Evolutionary conservation across 2,113 vertebrate species (phyloP).

Genomic region (Pandion haliaetus): DNA sequence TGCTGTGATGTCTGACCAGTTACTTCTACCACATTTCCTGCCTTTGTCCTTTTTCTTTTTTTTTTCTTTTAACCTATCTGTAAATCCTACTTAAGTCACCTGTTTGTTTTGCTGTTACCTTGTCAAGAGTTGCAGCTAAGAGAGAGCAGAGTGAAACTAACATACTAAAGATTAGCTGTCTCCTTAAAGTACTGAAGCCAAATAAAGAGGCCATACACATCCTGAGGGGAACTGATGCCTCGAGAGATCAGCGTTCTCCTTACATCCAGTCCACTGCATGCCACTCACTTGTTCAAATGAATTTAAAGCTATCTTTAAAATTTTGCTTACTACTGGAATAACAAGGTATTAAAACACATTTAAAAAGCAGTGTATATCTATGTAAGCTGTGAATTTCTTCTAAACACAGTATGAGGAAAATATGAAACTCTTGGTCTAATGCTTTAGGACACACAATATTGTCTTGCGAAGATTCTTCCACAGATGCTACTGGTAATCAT

Average conservation of each 20-base stretch:
- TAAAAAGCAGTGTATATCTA: neutral
- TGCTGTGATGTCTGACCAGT: neutral
- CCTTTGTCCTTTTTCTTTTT: neutral
- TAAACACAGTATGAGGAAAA: neutral
- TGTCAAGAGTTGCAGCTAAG: neutral
- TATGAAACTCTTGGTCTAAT: neutral
- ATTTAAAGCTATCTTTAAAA: neutral
- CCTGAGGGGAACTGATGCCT: neutral
- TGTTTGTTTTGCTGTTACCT: neutral
- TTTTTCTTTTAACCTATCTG: neutral
- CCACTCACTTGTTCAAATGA: neutral
- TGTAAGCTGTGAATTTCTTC: neutral
- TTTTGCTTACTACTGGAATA: neutral
- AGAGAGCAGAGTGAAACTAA: neutral
- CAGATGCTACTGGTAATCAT: neutral
- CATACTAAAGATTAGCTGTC: neutral
- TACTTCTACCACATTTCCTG: neutral
- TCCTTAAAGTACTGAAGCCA: neutral
- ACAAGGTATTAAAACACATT: neutral
- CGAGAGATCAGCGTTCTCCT: neutral
- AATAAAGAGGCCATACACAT: neutral
- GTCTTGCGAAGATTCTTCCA: neutral
- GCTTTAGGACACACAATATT: neutral
- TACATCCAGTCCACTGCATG: rapidly evolving
- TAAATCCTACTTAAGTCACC: neutral